Conservation (phyloP, 2,113 vertebrate species). For the Orientallactaga bullata region DNA sequence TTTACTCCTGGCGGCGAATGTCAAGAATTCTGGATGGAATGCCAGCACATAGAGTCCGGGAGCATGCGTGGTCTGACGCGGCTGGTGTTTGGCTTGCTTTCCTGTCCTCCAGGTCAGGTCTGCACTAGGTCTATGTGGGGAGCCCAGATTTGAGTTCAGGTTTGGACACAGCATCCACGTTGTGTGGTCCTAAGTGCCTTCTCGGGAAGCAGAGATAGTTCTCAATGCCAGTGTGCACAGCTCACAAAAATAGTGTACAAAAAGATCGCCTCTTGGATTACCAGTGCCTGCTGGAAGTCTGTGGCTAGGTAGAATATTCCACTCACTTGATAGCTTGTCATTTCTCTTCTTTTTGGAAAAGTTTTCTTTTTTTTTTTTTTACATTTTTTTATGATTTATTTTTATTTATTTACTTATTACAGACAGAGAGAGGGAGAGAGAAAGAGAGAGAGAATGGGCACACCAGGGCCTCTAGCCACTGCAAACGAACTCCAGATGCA, state of each 20-base stretch:
- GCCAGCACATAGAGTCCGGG: background rate
- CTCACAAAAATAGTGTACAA: background rate
- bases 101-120: too few species aligned
- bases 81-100: background rate
- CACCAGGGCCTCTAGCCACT: too few species aligned
- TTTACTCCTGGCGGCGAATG: background rate
- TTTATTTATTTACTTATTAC: too few species aligned
- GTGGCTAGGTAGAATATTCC: background rate
- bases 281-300: background rate
- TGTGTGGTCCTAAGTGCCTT: background rate
- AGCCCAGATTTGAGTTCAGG: background rate
- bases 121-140: background rate
- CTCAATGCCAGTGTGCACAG: background rate
- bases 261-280: background rate
- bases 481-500: too few species aligned
- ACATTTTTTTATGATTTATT: too few species aligned
- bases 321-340: background rate
- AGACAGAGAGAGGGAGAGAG: too few species aligned
- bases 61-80: fast-evolving
- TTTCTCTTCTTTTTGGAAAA: conserved; percentile 29
- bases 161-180: background rate
- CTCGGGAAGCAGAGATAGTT: background rate
- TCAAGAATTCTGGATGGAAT: background rate
- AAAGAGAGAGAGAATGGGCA: too few species aligned
- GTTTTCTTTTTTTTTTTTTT: conserved; percentile 10